Conservation (phyloP, 2,888 invertebrate genomes). For the Nymphalis c-album region DNA sequence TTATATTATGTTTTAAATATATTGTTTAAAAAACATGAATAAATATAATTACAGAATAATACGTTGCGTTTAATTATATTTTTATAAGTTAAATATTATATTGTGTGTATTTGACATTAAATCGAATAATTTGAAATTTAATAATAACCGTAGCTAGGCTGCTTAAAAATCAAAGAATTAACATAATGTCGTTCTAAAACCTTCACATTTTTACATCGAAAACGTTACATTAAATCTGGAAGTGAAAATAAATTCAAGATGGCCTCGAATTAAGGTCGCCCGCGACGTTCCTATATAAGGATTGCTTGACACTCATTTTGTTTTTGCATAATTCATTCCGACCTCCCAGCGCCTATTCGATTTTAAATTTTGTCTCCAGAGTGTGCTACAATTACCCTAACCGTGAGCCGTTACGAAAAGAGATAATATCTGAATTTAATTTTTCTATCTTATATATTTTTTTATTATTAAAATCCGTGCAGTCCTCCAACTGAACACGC, state of each 20-base stretch:
- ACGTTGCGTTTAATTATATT: too few species aligned
- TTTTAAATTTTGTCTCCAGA: slow-evolving; percentile 38
- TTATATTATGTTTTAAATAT: too few species aligned
- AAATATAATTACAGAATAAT: too few species aligned
- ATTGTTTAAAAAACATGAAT: too few species aligned
- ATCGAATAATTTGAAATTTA: not conserved
- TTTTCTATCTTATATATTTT: not conserved
- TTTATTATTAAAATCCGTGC: not conserved
- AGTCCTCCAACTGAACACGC: too few species aligned
- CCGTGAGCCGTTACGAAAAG: slow-evolving; percentile 29
- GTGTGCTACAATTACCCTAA: slow-evolving; percentile 39
- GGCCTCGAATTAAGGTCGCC: slow-evolving; percentile 37
- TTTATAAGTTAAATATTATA: too few species aligned
- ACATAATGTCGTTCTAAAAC: slow-evolving; percentile 12
- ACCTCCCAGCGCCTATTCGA: slow-evolving; percentile 38
- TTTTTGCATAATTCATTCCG: slow-evolving; percentile 44
- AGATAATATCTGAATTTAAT: slow-evolving; percentile 15
- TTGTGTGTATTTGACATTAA: too few species aligned
- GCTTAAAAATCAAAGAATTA: slow-evolving; percentile 11
- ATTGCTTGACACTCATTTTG: slow-evolving; percentile 42
- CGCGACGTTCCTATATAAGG: slow-evolving; percentile 37
- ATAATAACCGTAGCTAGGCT: not conserved
- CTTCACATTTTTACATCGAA: slow-evolving; percentile 17
- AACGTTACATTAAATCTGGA: slow-evolving; percentile 34
- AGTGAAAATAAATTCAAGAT: slow-evolving; percentile 41